A percentile compares a stretch with the other conserved stretches of the same genome.
phyloP scores from a whole-genome alignment of 2,113 vertebrate species.

The Tragelaphus strepsiceros region DNA sequence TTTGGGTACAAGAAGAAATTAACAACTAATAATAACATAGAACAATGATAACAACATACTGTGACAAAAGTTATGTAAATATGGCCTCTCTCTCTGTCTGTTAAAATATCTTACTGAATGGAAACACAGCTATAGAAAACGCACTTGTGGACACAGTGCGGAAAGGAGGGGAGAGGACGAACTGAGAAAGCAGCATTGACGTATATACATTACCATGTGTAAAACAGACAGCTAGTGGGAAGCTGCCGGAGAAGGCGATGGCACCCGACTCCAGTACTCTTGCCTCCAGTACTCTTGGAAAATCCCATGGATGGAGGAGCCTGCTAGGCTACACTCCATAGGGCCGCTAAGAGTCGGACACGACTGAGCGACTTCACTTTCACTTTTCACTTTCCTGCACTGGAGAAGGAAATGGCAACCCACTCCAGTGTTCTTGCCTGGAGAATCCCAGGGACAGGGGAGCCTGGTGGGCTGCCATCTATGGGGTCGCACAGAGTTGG shows the following conservation, averaged over 20 bases:
- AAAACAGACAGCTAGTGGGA: not conserved
- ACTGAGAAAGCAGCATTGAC: not conserved
- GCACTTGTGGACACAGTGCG: accelerated
- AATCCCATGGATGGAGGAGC: too few species aligned
- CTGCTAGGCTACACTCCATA: too few species aligned
- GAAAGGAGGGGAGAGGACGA: not conserved
- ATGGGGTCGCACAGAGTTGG: too few species aligned
- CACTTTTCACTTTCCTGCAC: too few species aligned
- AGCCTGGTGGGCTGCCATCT: too few species aligned
- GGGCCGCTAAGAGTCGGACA: too few species aligned
- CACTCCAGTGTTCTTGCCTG: too few species aligned
- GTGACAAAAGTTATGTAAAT: not conserved
- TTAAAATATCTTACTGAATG: not conserved
- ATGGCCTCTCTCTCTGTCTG: not conserved
- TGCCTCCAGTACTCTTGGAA: too few species aligned
- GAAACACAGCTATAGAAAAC: not conserved
- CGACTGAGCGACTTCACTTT: too few species aligned
- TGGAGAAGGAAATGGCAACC: too few species aligned
- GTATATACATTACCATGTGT: not conserved
- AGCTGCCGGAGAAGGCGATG: not conserved
- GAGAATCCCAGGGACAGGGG: too few species aligned
- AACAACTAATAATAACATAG: not conserved
- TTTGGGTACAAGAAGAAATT: not conserved
- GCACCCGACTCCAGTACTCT: too few species aligned
- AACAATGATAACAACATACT: not conserved